Conservation (phyloP, 2,797 vertebrate genomes). For the Sandelia bainsii region DNA sequence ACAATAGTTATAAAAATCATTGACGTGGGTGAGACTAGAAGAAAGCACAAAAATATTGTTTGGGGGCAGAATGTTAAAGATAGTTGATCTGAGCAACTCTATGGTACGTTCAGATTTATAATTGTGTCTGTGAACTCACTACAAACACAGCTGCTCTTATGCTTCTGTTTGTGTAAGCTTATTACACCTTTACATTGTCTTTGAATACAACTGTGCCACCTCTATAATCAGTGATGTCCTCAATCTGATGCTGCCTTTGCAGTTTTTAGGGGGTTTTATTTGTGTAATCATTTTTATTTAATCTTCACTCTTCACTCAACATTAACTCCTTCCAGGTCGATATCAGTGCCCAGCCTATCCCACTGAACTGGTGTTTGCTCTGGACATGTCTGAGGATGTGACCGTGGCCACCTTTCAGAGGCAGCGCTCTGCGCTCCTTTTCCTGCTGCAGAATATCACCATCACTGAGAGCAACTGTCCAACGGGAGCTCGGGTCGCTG, state of each 20-base stretch:
- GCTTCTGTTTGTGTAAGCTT: no score
- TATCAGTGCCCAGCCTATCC: conserved; percentile 83
- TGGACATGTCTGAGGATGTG: conserved; percentile 86
- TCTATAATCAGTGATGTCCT: background rate
- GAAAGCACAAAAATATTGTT: no score
- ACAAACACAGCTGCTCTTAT: no score
- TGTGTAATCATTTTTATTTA: background rate
- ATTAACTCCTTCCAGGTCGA: conserved; percentile 2
- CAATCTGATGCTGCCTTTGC: background rate
- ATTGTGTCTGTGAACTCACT: no score
- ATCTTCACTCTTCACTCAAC: background rate
- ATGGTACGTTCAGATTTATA: no score
- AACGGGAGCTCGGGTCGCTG: conserved; percentile 81
- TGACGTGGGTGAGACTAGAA: no score
- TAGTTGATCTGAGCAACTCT: no score
- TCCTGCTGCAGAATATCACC: conserved; percentile 79
- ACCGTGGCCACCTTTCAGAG: conserved; percentile 73
- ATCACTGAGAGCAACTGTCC: conserved; percentile 87
- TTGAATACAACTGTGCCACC: no score
- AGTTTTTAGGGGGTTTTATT: background rate
- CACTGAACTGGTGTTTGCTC: conserved; percentile 87
- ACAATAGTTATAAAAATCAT: no score
- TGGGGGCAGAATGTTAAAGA: no score
- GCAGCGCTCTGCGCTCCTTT: conserved; percentile 79
- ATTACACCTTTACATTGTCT: no score